Base-by-base conservation (phyloP, 2,797 vertebrate genomes). In the Streptopelia turtur region DNA sequence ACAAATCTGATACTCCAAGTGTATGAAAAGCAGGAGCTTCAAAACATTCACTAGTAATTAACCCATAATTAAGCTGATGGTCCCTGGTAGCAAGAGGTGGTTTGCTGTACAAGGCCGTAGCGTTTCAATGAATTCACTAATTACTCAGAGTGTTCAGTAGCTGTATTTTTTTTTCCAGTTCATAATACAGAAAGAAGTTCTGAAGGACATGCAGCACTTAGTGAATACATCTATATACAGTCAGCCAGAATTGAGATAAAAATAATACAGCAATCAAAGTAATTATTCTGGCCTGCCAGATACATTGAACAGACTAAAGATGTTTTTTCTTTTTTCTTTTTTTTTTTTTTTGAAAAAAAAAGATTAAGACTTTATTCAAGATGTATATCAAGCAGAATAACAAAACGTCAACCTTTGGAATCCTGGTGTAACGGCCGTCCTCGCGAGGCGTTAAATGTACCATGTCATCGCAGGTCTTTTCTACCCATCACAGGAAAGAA, bases 321-420 rank as follows among this genome's bases (percentile, higher is more conserved):
- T 72, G 80, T 43, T 86, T 43, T 55, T 0, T 69, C 83, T 6
- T 16, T 43, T 60, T 5, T 30, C 78, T 89, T 66, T 92, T 82
- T 21, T 4, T 30, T 79, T 83, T 9, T 35, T 82, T 95, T 87
- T 93, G 53, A 64, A 97, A 98, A 97, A 77, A 97, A 98, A 97
- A 96, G 77, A 83, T 98, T 98, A 98, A 98, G 97, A 98, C 97
- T 98, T 97, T 97, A 97, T 97, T 98, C 96, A 97, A 96, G 97
- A 88, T 97, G 92, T 95, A 14, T 93, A 97, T 95, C 94, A 90
- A 97, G 97, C 98, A 97, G 96, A 93, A 37, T 96, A 97, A 97
- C 95, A 93, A 97, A 97, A 97, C 96, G 83, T 96, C 80, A 87
- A 41, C 97, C 97, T 98, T 97, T 97, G 96, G 97, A 97, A 97